Evolutionary conservation across 2,888 invertebrate species (phyloP), one percentile per base, ranked within the genome.

Genomic region (Spicauda simplicius): DNA sequence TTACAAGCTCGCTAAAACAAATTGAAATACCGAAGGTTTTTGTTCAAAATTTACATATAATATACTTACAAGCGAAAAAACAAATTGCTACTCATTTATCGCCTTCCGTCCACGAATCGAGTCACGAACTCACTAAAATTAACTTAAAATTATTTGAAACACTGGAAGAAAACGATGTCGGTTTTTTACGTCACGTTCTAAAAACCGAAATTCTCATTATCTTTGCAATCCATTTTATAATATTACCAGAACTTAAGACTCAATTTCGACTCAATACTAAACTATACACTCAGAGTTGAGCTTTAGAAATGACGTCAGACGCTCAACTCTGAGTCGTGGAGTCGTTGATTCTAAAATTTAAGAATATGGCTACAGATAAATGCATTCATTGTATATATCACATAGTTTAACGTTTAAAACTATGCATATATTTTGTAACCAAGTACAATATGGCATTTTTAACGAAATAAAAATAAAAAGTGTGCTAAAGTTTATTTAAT

Each of bases 1-100:
- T 83, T 86, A 88, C 86, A 88, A 85, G 84, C 85, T 79, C 79
- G 77, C 80, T 82, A 84, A 85, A 89, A 83, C 79, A 87, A 86
- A 66, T 79, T 80, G 75, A 80, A 80, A 77, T 50, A 33, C 48
- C 59, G 76, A 76, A 79, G 78, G 78, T 77, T 79, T 84, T 82
- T 87, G 78, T 84, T 87, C 91, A 91, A 89, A 92, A 91, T 91
- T 75, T 91, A 91, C 91, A 91, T 88, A 91, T 86, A 86, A 85
- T 80, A 77, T 82, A 89, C 88, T 90, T 90, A 92, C 90, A 91
- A 81, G 85, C 87, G 81, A 86, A 78, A 83, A 82, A 83, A 76
- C 74, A 84, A 88, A 84, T 78, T 73, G 79, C 79, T 80, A 80
- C 74, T 73, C 74, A 77, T 79, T 80, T 65, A 67, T 61, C 57